Conservation (phyloP, 2,888 invertebrate genomes). For the Cantharis rustica region DNA sequence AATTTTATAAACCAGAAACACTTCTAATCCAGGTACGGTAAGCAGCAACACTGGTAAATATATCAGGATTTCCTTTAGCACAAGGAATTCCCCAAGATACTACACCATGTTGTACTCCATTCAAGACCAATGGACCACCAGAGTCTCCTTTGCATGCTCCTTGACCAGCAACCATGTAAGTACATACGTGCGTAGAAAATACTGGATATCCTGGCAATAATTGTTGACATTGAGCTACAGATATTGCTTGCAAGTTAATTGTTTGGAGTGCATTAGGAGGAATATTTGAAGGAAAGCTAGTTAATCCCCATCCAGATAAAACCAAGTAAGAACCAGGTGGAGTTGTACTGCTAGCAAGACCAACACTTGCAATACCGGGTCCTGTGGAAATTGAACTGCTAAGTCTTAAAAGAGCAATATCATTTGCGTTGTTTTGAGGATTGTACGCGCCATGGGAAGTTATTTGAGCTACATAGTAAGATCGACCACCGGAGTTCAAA, state of each 20-base stretch:
- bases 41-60: neutral
- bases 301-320: conserved; percentile 35
- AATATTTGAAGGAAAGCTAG: conserved; percentile 59
- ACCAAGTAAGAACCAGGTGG: conserved; percentile 10
- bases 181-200: neutral
- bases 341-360: neutral
- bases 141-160: conserved; percentile 6
- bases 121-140: neutral
- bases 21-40: neutral
- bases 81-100: conserved; percentile 7
- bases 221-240: conserved; percentile 46
- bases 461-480: conserved; percentile 52
- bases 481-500: neutral
- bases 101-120: neutral
- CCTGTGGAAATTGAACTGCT: neutral
- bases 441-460: conserved; percentile 56
- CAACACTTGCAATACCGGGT: neutral
- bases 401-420: conserved; percentile 33
- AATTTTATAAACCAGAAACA: neutral
- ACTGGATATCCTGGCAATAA: neutral
- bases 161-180: neutral
- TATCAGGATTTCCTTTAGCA: conserved; percentile 3
- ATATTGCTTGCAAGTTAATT: conserved; percentile 58
- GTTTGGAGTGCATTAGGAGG: conserved; percentile 62
- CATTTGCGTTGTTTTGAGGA: conserved; percentile 33